These are phyloP conservation scores for Haliclona indistincta DNA, from an alignment of 37 sponge, comb jelly and placozoan genomes.

Conservation along the genomic window DNA sequence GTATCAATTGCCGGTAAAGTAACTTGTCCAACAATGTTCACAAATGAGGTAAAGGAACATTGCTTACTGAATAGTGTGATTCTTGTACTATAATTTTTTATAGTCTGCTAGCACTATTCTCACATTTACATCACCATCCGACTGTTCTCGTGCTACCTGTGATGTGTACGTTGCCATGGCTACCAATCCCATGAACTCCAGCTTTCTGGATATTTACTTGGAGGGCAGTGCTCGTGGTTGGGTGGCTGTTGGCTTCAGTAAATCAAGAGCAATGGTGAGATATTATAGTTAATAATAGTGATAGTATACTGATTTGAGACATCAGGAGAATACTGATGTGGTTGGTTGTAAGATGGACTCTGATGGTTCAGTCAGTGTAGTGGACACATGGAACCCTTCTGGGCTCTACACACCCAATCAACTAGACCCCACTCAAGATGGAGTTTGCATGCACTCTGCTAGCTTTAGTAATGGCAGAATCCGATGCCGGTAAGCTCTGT, in stretches of 20 bases:
- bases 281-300: too few relatives aligned
- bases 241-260: slow-evolving; percentile 55
- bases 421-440: not conserved
- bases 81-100: too few relatives aligned
- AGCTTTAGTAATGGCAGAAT: not conserved
- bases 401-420: not conserved
- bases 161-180: slow-evolving; percentile 5
- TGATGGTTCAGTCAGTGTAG: not conserved
- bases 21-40: too few relatives aligned
- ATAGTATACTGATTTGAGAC: not conserved
- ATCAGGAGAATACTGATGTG: not conserved
- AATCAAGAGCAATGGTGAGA: slow-evolving; percentile 26
- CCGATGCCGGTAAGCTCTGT: not conserved
- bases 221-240: slow-evolving; percentile 24
- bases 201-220: slow-evolving; percentile 34
- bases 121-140: not conserved
- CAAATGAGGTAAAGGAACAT: too few relatives aligned
- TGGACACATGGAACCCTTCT: not conserved
- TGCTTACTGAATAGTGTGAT: too few relatives aligned
- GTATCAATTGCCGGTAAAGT: too few relatives aligned
- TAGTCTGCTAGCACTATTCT: too few relatives aligned
- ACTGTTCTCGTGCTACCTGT: not conserved
- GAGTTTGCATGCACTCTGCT: not conserved
- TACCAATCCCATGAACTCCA: slow-evolving; percentile 1
- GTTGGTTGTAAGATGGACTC: not conserved